A percentile compares a stretch with the other conserved stretches of the same genome.
phyloP scores from a whole-genome alignment of 1,140 invertebrate genomes.

The Lethrus apterus region DNA sequence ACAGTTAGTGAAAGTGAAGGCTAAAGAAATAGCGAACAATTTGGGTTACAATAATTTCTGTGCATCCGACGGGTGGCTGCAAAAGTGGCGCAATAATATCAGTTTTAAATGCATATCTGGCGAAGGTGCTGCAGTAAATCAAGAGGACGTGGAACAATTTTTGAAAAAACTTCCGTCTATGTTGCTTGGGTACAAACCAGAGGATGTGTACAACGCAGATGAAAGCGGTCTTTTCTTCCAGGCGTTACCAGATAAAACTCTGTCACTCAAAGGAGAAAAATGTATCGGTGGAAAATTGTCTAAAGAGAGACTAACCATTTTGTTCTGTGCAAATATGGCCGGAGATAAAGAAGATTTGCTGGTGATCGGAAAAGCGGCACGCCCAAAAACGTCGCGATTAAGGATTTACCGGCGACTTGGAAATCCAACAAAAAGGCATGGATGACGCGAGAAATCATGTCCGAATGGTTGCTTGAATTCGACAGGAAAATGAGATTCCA shows the following conservation, averaged over 20 bases:
- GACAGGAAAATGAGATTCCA: conserved; percentile 32
- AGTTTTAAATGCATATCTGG: background rate
- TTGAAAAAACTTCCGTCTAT: background rate
- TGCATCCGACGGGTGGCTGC: conserved; percentile 39
- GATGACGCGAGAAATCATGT: conserved; percentile 4
- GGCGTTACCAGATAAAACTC: conserved; percentile 20
- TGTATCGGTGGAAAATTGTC: conserved; percentile 36
- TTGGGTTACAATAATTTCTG: conserved; percentile 32
- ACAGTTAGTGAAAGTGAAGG: too few species aligned
- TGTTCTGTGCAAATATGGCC: conserved; percentile 39
- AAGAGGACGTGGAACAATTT: conserved; percentile 4
- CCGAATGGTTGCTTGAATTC: conserved; percentile 28
- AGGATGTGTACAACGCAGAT: conserved; percentile 44
- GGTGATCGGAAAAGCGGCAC: conserved; percentile 38
- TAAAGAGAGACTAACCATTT: conserved; percentile 41
- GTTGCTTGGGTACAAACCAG: conserved; percentile 28
- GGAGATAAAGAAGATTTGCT: conserved; percentile 41
- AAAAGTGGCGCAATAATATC: conserved; percentile 8
- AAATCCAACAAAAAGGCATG: conserved; percentile 5
- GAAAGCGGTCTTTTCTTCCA: conserved; percentile 40
- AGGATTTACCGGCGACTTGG: too few species aligned
- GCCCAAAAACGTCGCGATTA: too few species aligned
- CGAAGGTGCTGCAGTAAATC: background rate
- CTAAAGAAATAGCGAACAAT: conserved; percentile 30
- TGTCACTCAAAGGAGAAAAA: conserved; percentile 18